phyloP scores from a whole-genome alignment of 1,140 invertebrate species.

The Stegodyphus dumicola region DNA sequence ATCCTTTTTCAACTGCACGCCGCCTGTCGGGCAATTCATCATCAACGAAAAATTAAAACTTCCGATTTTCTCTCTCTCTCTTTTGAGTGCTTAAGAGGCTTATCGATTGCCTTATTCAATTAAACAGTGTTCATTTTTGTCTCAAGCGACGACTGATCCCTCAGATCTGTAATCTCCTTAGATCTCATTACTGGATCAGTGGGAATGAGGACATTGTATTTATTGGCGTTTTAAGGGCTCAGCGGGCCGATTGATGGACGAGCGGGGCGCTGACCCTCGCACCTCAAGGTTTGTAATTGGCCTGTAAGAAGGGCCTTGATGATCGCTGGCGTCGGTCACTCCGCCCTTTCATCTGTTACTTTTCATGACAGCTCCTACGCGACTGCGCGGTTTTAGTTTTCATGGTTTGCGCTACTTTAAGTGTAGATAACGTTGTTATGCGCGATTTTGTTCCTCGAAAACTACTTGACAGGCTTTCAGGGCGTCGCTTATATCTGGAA shows the following conservation, averaged over 20 bases:
- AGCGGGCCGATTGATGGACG: conserved; percentile 28
- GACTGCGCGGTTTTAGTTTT: not conserved
- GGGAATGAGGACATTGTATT: conserved; percentile 21
- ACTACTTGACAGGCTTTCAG: not conserved
- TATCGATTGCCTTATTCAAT: conserved; percentile 13
- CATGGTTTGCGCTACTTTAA: too few relatives aligned
- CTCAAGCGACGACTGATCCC: not conserved
- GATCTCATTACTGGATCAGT: conserved; percentile 25
- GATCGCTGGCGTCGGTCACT: conserved; percentile 9
- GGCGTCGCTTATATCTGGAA: too few relatives aligned
- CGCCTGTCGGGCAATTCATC: not conserved
- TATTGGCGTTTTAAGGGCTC: not conserved
- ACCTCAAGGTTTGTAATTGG: conserved; percentile 45
- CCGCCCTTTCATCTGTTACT: conserved; percentile 31
- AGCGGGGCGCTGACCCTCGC: conserved; percentile 22
- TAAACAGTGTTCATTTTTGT: conserved; percentile 14
- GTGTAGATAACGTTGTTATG: not conserved
- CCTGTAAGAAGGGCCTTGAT: not conserved
- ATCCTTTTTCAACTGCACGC: not conserved
- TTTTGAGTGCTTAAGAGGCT: conserved; percentile 6
- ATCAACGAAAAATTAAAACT: too few relatives aligned
- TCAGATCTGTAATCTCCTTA: not conserved
- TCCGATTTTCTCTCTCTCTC: not conserved
- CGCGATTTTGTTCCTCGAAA: not conserved
- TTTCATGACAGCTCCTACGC: conserved; percentile 13